Percentiles rank a stretch among this genome's conserved stretches.
Conservation (phyloP, 2,888 invertebrate species). For the Parascotia fuliginaria region DNA sequence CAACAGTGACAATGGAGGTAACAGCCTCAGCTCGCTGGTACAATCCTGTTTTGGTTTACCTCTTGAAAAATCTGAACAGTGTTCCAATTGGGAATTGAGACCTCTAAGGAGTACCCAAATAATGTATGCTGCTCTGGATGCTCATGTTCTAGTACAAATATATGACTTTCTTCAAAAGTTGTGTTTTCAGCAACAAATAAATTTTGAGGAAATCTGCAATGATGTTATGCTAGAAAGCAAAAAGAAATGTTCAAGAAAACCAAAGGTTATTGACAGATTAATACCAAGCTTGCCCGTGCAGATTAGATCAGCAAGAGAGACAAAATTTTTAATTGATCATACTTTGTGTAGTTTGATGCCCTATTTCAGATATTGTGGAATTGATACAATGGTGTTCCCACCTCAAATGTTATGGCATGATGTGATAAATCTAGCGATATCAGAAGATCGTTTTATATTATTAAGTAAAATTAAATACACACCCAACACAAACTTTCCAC, state of each 20-base stretch:
- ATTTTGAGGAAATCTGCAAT: constrained; percentile 88
- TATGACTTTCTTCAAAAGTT: constrained; percentile 87
- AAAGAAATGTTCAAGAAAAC: constrained; percentile 74
- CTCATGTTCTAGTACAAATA: constrained; percentile 93
- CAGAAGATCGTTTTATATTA: constrained; percentile 68
- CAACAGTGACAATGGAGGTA: constrained; percentile 81
- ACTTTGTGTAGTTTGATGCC: constrained; percentile 60
- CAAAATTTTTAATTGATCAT: constrained; percentile 70
- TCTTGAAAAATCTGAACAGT: constrained; percentile 95
- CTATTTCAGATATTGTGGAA: constrained; percentile 78
- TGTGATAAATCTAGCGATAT: constrained; percentile 68
- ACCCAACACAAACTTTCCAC: constrained; percentile 82
- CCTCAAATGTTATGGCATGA: constrained; percentile 79
- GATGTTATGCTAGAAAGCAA: constrained; percentile 85
- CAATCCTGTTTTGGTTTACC: constrained; percentile 91
- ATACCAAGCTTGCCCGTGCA: constrained; percentile 45
- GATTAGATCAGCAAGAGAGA: constrained; percentile 51
- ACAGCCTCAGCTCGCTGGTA: constrained; percentile 90
- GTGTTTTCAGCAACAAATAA: constrained; percentile 78
- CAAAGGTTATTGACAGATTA: constrained; percentile 60
- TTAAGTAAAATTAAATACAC: constrained; percentile 78
- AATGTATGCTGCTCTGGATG: constrained; percentile 94
- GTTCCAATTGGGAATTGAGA: constrained; percentile 95
- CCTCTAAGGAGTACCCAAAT: constrained; percentile 92
- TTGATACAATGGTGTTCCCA: constrained; percentile 88